Base-by-base conservation (phyloP, 2,888 invertebrate species). In the Ophion costatus region DNA sequence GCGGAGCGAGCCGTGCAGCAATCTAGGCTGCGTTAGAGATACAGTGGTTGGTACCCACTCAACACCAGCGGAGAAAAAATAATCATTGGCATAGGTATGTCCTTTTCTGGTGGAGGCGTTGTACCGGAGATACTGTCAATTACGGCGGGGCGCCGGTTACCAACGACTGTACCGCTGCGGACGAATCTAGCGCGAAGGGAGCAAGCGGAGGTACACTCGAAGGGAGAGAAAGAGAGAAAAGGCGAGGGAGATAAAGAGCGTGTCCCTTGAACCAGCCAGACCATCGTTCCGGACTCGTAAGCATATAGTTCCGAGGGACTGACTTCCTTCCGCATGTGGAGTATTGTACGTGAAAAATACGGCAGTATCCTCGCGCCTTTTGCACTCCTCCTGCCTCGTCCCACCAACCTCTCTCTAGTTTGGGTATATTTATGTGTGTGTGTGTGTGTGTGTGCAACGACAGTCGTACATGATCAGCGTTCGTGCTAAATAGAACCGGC, bases 301-400 rank as follows among this genome's bases (percentile, higher is more conserved):
- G 82, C 85, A 80, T 85, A 84, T 82, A 85, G 83, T 92, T 92
- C 92, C 92, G 92, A 92, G 92, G 83, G 83, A 89, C 89, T 87
- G 88, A 92, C 92, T 92, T 92, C 92, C 92, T 92, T 92, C 92
- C 92, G 92, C 90, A 86, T 89, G 84, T 88, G 87, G 82, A 69
- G 79, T 80, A 85, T 77, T 85, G 77, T 76, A 84, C 83, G 86
- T 84, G 74, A 83, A 85, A 87, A 87, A 77, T 87, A 84, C 76
- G 59, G 75, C 83, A 84, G 42, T 83, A 84, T 80, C 33, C 63
- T 67, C 63, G 51, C 29, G 56, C 64, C 73, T 56, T 70, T 69
- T 66, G 56, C 73, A 66, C 33, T 42, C 69, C 29, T 79, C 24
- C n/a, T n/a, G 22, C 11, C n/a, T 17, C 38, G 11, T 29, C 24